These are phyloP conservation scores for Rutpela maculata DNA, from an alignment of 2,888 invertebrate species.

Conservation along the genomic window DNA sequence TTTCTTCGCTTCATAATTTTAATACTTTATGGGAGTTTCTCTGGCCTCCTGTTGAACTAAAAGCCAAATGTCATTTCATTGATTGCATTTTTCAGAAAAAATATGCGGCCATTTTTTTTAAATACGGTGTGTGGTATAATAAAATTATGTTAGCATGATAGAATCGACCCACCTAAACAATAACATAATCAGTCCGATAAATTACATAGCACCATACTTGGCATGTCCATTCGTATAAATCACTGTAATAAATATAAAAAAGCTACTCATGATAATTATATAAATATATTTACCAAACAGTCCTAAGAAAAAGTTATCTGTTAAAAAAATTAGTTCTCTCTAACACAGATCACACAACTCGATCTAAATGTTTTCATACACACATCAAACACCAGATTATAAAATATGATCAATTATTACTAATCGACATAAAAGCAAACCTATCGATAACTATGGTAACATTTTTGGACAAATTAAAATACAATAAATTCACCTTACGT, in stretches of 20 bases:
- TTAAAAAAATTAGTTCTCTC: not conserved
- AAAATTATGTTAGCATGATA: not conserved
- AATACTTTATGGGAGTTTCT: no score
- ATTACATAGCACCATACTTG: constrained; percentile 35
- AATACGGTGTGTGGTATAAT: no score
- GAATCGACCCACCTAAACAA: not conserved
- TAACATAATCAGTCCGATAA: not conserved
- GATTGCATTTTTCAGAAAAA: no score
- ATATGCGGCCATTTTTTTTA: no score
- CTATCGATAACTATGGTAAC: not conserved
- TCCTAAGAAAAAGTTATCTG: constrained; percentile 7
- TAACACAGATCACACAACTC: constrained; percentile 11
- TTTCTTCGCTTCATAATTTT: no score
- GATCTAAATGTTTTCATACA: constrained; percentile 22
- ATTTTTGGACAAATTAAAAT: not conserved
- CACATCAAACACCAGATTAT: constrained; percentile 19
- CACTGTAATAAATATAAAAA: constrained; percentile 26
- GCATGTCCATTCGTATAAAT: constrained; percentile 12
- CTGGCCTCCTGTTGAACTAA: no score
- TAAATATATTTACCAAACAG: constrained; percentile 27
- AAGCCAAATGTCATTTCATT: no score
- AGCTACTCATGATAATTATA: constrained; percentile 30
- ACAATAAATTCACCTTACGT: not conserved
- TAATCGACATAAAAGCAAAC: not conserved
- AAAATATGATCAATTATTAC: not conserved